A percentile compares a stretch with the other conserved stretches of the same genome.
Evolutionary conservation across 2,797 vertebrate genomes (phyloP).

Genomic region (Trachops cirrhosus): DNA sequence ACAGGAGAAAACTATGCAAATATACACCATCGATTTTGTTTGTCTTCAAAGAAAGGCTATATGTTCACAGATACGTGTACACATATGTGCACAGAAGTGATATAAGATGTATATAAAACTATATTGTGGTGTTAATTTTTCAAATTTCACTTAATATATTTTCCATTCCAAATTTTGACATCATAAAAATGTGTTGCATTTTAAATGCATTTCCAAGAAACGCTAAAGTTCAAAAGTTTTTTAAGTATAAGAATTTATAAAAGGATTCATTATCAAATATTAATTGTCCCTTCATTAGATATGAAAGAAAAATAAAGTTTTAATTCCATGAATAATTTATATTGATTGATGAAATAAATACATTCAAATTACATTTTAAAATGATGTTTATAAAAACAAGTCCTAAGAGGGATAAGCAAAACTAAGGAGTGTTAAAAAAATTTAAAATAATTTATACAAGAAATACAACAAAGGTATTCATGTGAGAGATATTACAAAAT

Average conservation of each 20-base stretch:
- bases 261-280: not conserved
- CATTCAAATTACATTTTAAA: slow-evolving; percentile 11
- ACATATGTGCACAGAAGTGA: not conserved
- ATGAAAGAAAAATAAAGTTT: not conserved
- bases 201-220: slow-evolving; percentile 2
- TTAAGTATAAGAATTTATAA: not conserved
- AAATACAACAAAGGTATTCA: not conserved
- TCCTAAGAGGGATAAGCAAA: not conserved
- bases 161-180: slow-evolving; percentile 15
- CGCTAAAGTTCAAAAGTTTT: not conserved
- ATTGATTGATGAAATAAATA: not conserved
- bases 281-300: not conserved
- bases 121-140: not conserved
- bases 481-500: not conserved
- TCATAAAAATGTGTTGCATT: not conserved
- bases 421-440: not conserved
- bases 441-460: slow-evolving; percentile 20
- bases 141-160: slow-evolving; percentile 9
- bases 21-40: not conserved
- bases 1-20: not conserved
- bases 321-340: not conserved
- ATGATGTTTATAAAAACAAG: slow-evolving; percentile 34
- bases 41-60: not conserved
- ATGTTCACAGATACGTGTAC: not conserved
- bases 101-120: not conserved